These are phyloP conservation scores for Corythaeola cristata DNA, from an alignment of 2,113 vertebrate genomes.

Conservation along the genomic window DNA sequence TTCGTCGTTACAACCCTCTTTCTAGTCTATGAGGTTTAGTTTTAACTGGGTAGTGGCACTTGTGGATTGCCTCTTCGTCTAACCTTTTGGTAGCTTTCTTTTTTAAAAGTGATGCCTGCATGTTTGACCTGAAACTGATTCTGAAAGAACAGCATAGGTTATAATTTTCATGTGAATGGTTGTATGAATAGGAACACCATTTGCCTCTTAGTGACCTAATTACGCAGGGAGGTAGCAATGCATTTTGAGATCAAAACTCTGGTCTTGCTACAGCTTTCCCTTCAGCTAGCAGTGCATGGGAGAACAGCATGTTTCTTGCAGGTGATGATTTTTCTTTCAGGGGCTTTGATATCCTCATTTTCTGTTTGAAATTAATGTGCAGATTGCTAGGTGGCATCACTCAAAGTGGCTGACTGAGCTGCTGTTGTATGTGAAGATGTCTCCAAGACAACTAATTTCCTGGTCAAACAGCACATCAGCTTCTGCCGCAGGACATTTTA, in stretches of 20 bases:
- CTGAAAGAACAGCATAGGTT: neutral
- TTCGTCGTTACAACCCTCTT: neutral
- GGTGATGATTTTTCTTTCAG: slow-evolving; percentile 36
- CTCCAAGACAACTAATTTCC: slow-evolving; percentile 54
- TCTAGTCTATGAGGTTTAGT: neutral
- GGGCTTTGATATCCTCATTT: slow-evolving; percentile 51
- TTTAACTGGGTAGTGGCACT: neutral
- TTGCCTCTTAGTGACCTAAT: slow-evolving; percentile 18
- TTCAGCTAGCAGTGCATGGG: neutral
- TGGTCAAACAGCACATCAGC: slow-evolving; percentile 29
- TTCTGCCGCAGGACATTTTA: slow-evolving; percentile 30
- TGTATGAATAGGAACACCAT: neutral
- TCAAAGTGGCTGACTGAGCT: slow-evolving; percentile 50
- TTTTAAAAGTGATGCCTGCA: neutral
- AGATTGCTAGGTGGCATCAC: neutral
- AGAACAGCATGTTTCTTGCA: slow-evolving; percentile 17
- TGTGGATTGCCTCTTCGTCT: neutral
- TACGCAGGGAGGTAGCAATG: neutral
- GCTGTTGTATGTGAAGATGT: slow-evolving; percentile 24
- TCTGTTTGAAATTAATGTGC: slow-evolving; percentile 33
- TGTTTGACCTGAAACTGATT: neutral
- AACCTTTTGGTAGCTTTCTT: neutral
- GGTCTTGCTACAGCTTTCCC: neutral
- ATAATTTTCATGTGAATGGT: neutral
- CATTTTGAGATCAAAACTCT: slow-evolving; percentile 11